A percentile compares a stretch with the other conserved stretches of the same genome.
Evolutionary conservation across 2,113 vertebrate genomes (phyloP).

Genomic region (Hypomesus transpacificus): DNA sequence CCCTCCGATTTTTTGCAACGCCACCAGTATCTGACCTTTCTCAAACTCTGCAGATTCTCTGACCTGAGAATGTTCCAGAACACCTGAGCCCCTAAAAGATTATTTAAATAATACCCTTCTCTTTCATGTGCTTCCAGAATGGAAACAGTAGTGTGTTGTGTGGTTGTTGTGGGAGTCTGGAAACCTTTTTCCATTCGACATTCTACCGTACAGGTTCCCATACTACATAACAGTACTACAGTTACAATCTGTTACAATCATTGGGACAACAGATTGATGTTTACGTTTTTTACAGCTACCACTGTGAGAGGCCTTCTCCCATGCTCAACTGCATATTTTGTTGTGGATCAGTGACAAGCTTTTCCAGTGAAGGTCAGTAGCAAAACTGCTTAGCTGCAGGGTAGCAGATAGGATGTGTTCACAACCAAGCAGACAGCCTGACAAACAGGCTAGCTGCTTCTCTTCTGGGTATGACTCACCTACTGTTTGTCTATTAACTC

Average conservation of each 20-base stretch:
- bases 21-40: neutral
- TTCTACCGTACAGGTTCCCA: neutral
- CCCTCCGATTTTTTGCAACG: neutral
- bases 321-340: no score
- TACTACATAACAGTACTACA: neutral
- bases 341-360: no score
- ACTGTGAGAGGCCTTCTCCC: no score
- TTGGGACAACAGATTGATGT: neutral
- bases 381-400: no score
- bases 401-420: no score
- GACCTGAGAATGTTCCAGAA: neutral
- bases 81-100: constrained; percentile 18
- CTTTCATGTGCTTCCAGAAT: constrained; percentile 17
- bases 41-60: neutral
- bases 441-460: no score
- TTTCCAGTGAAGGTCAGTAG: no score
- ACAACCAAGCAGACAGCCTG: no score
- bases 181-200: constrained; percentile 3
- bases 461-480: no score
- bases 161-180: neutral
- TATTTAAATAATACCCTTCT: constrained; percentile 23
- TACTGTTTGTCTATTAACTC: no score
- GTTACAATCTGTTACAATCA: neutral
- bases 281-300: no score
- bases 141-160: constrained; percentile 2